These are phyloP conservation scores for Drosophila gaucha DNA, from an alignment of 2,888 invertebrate species.

Conservation along the genomic window DNA sequence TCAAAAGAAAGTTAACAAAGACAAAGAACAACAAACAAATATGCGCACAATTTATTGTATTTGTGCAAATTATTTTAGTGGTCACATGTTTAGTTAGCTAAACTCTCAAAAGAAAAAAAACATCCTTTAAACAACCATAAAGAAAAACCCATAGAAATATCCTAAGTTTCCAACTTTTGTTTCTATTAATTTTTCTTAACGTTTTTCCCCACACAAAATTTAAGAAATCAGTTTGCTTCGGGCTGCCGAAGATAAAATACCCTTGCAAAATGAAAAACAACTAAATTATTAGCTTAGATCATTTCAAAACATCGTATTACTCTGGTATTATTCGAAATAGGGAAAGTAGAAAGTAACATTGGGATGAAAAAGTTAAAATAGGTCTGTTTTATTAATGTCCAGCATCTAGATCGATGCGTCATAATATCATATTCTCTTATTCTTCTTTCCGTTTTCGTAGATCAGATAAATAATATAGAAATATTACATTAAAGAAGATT, in stretches of 20 bases:
- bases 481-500: too few relatives aligned
- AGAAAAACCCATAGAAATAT: conserved; percentile 23
- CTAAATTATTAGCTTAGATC: too few relatives aligned
- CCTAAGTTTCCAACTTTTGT: conserved; percentile 14
- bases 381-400: too few relatives aligned
- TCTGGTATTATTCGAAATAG: too few relatives aligned
- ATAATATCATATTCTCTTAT: too few relatives aligned
- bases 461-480: not conserved
- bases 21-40: conserved; percentile 5
- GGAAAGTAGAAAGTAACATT: too few relatives aligned
- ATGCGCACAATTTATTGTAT: conserved; percentile 18
- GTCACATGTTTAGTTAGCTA: conserved; percentile 75
- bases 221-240: not conserved
- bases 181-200: not conserved
- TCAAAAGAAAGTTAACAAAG: conserved; percentile 6
- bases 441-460: too few relatives aligned
- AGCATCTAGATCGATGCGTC: too few relatives aligned
- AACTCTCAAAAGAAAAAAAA: conserved; percentile 45
- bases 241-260: conserved; percentile 16
- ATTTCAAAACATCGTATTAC: too few relatives aligned
- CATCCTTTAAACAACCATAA: not conserved
- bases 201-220: conserved; percentile 4
- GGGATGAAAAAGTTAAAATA: too few relatives aligned
- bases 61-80: conserved; percentile 50
- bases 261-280: conserved; percentile 8